Conservation (phyloP, 1,140 invertebrate species). For the Leptonema lineaticorne region DNA sequence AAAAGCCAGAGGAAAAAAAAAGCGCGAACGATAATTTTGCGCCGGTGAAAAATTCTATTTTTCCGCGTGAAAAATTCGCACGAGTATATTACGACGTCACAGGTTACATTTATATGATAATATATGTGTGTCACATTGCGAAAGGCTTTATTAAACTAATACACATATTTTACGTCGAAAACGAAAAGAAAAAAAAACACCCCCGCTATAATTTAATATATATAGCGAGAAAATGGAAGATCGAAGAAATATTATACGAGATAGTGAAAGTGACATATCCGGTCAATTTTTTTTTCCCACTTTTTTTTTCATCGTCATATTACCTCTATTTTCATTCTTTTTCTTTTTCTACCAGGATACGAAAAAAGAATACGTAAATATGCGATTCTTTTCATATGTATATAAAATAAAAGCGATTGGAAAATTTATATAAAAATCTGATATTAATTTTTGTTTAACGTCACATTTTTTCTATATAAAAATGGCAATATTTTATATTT, state of each 20-base stretch:
- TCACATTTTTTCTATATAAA: too few relatives aligned
- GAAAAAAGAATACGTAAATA: too few relatives aligned
- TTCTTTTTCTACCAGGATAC: too few relatives aligned
- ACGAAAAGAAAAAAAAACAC: neutral
- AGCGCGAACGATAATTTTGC: neutral
- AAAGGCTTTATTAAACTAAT: slow-evolving; percentile 8
- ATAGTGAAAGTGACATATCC: neutral
- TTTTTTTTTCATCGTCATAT: too few relatives aligned
- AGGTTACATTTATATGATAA: slow-evolving; percentile 2
- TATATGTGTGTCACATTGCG: slow-evolving; percentile 1
- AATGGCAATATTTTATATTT: too few relatives aligned
- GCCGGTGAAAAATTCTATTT: neutral
- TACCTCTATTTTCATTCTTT: too few relatives aligned
- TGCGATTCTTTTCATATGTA: too few relatives aligned
- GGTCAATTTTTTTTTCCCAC: too few relatives aligned
- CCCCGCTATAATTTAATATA: neutral
- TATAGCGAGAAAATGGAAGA: slow-evolving; percentile 10
- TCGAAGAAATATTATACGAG: neutral
- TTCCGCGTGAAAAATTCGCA: neutral
- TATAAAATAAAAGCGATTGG: too few relatives aligned
- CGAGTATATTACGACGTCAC: neutral
- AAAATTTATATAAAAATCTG: too few relatives aligned
- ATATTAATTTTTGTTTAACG: too few relatives aligned
- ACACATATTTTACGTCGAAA: slow-evolving; percentile 1
- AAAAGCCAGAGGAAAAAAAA: neutral